Evolutionary conservation across 2,113 vertebrate species (phyloP).

Genomic region (Rallus limicola): DNA sequence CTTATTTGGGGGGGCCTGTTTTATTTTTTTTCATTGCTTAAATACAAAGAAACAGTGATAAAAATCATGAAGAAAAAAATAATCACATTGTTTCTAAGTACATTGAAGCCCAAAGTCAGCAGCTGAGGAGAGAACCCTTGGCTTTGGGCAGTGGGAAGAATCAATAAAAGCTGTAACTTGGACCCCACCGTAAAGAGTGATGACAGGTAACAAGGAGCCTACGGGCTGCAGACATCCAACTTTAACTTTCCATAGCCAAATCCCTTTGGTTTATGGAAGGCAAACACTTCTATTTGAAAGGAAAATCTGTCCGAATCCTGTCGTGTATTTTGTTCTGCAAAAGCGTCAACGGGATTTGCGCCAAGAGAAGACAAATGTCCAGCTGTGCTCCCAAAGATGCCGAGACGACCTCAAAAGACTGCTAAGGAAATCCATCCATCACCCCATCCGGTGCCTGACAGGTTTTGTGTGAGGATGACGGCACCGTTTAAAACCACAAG

Average conservation of each 20-base stretch:
- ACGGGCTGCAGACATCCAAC: background rate
- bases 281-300: background rate
- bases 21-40: background rate
- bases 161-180: background rate
- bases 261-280: background rate
- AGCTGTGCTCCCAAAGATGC: background rate
- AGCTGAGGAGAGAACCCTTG: background rate
- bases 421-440: background rate
- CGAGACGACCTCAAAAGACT: background rate
- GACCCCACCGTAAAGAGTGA: background rate
- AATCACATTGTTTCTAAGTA: background rate
- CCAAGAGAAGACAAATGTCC: rapidly evolving
- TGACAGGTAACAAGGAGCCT: background rate
- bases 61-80: background rate
- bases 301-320: background rate
- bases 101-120: background rate
- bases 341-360: background rate
- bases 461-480: background rate
- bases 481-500: constrained; percentile 31
- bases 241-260: background rate
- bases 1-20: background rate
- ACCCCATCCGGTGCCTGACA: background rate
- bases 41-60: background rate
- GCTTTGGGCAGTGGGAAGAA: background rate
- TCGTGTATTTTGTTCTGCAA: background rate